phyloP scores from a whole-genome alignment of 2,797 vertebrate genomes.

The Sebastes kiyomatsui region DNA sequence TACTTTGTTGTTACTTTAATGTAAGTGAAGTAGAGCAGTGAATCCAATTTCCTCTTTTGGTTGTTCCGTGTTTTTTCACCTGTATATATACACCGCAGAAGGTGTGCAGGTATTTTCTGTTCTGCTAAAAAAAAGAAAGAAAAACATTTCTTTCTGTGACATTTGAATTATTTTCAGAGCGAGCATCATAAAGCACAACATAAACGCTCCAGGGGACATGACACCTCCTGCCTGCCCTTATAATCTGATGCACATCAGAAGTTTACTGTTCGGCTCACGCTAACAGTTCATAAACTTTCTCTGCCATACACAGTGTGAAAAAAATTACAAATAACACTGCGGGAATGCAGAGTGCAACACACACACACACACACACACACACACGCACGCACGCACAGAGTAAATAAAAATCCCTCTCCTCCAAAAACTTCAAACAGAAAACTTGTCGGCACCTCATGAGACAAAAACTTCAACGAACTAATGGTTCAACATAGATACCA shows the following conservation, averaged over 20 bases:
- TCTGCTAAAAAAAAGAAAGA: background rate
- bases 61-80: background rate
- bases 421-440: constrained; percentile 30
- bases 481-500: background rate
- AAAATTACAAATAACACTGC: background rate
- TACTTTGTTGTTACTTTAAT: background rate
- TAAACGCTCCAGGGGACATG: background rate
- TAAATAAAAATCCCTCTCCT: constrained; percentile 1
- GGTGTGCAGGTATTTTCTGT: background rate
- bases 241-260: background rate
- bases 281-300: background rate
- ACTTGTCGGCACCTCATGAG: constrained; percentile 19
- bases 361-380: background rate
- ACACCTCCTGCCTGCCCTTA: background rate
- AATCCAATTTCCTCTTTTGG: constrained; percentile 1
- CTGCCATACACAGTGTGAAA: background rate
- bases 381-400: background rate
- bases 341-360: background rate
- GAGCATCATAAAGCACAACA: background rate
- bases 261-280: background rate
- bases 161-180: background rate
- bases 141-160: background rate
- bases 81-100: background rate
- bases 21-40: background rate
- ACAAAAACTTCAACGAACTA: background rate